These are phyloP conservation scores for Lophura nycthemera DNA, from an alignment of 2,113 vertebrate genomes.

Conservation along the genomic window DNA sequence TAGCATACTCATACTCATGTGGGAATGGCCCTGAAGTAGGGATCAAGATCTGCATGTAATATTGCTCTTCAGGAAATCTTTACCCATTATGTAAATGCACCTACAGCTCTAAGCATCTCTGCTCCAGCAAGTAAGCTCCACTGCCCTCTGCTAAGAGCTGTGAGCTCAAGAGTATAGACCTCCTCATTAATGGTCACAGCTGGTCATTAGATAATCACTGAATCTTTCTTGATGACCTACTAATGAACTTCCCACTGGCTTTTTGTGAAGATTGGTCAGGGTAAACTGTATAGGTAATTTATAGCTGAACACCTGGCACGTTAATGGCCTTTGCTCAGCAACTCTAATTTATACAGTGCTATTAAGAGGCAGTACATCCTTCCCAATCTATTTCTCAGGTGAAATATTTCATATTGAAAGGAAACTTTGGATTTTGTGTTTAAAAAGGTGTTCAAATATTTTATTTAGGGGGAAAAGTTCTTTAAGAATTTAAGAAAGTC, in stretches of 20 bases:
- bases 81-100: background rate
- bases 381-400: constrained; percentile 14
- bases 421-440: background rate
- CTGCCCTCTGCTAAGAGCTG: background rate
- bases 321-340: background rate
- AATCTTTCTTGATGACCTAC: constrained; percentile 16
- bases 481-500: background rate
- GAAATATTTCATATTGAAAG: constrained; percentile 15
- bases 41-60: background rate
- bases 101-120: background rate
- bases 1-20: rapidly evolving
- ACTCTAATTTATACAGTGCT: background rate
- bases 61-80: background rate
- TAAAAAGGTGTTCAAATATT: background rate
- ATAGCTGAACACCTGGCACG: background rate
- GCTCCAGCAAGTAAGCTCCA: background rate
- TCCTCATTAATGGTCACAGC: background rate
- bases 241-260: constrained; percentile 53
- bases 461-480: background rate
- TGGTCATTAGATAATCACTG: constrained; percentile 6
- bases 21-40: background rate
- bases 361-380: background rate
- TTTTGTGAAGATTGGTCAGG: constrained; percentile 19
- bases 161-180: background rate
- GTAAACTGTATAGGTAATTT: constrained; percentile 40